A percentile compares a stretch with the other conserved stretches of the same genome.
Evolutionary conservation across 2,888 invertebrate species (phyloP).

Genomic region (Acleris sparsana): DNA sequence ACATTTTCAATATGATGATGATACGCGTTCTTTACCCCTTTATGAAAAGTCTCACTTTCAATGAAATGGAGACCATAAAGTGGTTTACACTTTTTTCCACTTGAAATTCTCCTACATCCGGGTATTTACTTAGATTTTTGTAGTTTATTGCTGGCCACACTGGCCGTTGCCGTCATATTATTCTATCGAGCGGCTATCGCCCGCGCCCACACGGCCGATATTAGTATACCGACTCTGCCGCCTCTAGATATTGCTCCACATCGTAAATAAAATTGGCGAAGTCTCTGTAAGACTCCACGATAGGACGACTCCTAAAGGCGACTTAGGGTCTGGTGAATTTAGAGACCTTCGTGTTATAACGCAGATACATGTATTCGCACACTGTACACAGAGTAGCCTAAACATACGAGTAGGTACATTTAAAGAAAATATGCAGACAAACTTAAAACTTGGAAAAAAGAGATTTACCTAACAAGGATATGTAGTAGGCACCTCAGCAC

Average conservation of each 20-base stretch:
- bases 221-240: constrained; percentile 76
- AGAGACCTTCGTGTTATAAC: neutral
- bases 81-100: too few relatives aligned
- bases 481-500: too few relatives aligned
- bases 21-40: too few relatives aligned
- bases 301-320: constrained; percentile 49
- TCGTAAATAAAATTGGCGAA: constrained; percentile 74
- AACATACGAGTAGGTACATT: neutral
- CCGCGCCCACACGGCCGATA: constrained; percentile 73
- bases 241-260: constrained; percentile 74
- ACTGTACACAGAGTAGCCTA: neutral
- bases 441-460: too few relatives aligned
- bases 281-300: constrained; percentile 53
- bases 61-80: too few relatives aligned
- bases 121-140: neutral
- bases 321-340: constrained; percentile 39
- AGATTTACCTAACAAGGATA: too few relatives aligned
- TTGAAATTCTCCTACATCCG: too few relatives aligned
- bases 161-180: constrained; percentile 76
- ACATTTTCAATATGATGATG: too few relatives aligned
- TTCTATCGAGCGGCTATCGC: constrained; percentile 81
- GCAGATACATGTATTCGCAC: neutral
- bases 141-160: constrained; percentile 16
- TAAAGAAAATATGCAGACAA: too few relatives aligned
- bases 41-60: too few relatives aligned